Percentiles rank a stretch among this genome's conserved stretches.
Evolutionary conservation across 2,113 vertebrate species (phyloP).

Genomic region (Corythornis vintsioides): DNA sequence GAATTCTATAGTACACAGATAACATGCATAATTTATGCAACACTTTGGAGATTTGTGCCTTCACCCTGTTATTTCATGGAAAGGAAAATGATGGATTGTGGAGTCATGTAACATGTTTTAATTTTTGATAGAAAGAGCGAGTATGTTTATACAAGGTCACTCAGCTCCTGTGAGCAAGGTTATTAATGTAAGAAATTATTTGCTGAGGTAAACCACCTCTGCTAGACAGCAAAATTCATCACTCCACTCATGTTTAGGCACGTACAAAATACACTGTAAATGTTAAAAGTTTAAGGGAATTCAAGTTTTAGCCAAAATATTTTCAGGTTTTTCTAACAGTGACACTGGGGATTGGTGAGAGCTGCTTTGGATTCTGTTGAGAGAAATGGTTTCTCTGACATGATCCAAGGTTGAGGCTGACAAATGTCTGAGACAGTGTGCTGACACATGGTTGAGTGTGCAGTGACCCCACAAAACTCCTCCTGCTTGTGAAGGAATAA

Average conservation of each 20-base stretch:
- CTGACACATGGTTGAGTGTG: rapidly evolving
- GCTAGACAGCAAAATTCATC: constrained; percentile 69
- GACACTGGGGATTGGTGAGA: neutral
- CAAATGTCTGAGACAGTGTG: neutral
- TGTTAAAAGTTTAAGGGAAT: constrained; percentile 17
- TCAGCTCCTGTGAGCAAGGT: constrained; percentile 53
- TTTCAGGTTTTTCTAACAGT: neutral
- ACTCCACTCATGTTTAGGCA: constrained; percentile 53
- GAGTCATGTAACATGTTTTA: constrained; percentile 56
- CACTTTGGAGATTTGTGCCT: constrained; percentile 30
- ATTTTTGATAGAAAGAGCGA: constrained; percentile 65
- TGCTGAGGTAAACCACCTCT: constrained; percentile 68
- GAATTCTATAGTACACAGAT: constrained; percentile 20
- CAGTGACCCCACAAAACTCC: neutral
- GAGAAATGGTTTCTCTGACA: neutral
- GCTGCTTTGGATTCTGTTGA: neutral
- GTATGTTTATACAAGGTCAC: constrained; percentile 66
- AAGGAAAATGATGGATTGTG: constrained; percentile 56
- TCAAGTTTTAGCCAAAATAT: constrained; percentile 9
- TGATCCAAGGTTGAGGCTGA: neutral
- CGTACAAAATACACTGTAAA: constrained; percentile 47
- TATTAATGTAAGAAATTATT: constrained; percentile 74
- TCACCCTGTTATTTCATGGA: constrained; percentile 32
- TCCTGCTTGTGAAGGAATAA: neutral
- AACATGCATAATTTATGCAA: neutral